Evolutionary conservation across 2,888 invertebrate species (phyloP).

Genomic region (Perdita meconis): DNA sequence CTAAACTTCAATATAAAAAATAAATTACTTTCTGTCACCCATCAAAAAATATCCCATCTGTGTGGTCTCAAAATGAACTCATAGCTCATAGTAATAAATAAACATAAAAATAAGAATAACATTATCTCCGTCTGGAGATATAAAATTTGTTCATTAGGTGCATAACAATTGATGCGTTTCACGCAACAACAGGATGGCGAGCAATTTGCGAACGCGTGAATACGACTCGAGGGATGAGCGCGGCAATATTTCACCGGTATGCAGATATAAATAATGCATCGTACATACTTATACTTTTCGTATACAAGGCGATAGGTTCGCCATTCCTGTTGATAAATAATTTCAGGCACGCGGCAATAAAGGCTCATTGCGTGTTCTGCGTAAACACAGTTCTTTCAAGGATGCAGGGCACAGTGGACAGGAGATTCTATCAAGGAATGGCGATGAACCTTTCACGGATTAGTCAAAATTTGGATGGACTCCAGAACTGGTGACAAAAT

Average conservation of each 20-base stretch:
- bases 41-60: too few species aligned
- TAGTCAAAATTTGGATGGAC: conserved; percentile 59
- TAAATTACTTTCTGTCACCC: too few species aligned
- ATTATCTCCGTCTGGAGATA: too few species aligned
- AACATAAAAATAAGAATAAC: too few species aligned
- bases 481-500: conserved; percentile 37
- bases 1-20: too few species aligned
- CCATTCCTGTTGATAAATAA: conserved; percentile 64
- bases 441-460: conserved; percentile 58
- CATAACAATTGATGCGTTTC: too few species aligned
- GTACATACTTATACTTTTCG: conserved; percentile 62
- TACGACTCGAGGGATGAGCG: conserved; percentile 9
- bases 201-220: conserved; percentile 9
- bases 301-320: conserved; percentile 60
- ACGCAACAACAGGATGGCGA: not conserved
- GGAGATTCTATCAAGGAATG: conserved; percentile 42
- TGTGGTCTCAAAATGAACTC: not conserved
- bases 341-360: conserved; percentile 68
- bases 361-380: conserved; percentile 42
- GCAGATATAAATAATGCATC: conserved; percentile 70
- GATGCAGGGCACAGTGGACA: conserved; percentile 61
- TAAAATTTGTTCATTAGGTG: too few species aligned
- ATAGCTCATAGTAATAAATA: too few species aligned
- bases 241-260: conserved; percentile 39
- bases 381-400: conserved; percentile 67